A percentile compares a stretch with the other conserved stretches of the same genome.
phyloP scores from a whole-genome alignment of 2,797 vertebrate species.

The Xerus rutilus region DNA sequence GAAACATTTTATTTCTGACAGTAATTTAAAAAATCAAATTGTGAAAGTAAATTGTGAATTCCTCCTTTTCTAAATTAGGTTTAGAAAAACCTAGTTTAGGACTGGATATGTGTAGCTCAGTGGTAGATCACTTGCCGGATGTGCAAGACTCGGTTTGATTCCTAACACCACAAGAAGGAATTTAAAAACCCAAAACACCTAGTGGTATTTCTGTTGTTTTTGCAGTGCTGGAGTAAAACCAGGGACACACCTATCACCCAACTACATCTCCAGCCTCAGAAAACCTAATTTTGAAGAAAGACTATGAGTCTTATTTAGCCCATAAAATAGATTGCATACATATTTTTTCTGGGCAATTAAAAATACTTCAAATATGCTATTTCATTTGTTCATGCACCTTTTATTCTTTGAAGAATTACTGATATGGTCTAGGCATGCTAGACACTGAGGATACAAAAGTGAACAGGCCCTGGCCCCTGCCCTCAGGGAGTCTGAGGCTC shows the following conservation, averaged over 20 bases:
- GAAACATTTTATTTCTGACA: neutral
- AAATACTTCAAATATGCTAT: slow-evolving; percentile 7
- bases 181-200: no score
- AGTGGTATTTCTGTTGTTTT: no score
- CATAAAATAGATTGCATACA: neutral
- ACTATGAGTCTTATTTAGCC: neutral
- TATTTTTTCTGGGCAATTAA: slow-evolving; percentile 44
- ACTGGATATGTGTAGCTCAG: no score
- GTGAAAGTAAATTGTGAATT: slow-evolving; percentile 21
- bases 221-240: no score
- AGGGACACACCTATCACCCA: no score
- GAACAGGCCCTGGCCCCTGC: neutral
- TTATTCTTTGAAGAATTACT: neutral
- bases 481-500: neutral
- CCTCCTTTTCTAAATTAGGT: no score
- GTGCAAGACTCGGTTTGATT: neutral
- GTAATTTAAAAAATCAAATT: slow-evolving; percentile 2
- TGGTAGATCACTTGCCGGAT: no score
- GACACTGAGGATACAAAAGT: neutral
- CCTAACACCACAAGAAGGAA: no score
- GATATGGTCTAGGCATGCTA: neutral
- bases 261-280: neutral
- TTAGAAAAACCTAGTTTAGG: neutral
- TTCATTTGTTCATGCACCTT: neutral
- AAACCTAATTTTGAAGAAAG: neutral